phyloP scores from a whole-genome alignment of 2,888 invertebrate genomes.

The Pediacus dermestoides region DNA sequence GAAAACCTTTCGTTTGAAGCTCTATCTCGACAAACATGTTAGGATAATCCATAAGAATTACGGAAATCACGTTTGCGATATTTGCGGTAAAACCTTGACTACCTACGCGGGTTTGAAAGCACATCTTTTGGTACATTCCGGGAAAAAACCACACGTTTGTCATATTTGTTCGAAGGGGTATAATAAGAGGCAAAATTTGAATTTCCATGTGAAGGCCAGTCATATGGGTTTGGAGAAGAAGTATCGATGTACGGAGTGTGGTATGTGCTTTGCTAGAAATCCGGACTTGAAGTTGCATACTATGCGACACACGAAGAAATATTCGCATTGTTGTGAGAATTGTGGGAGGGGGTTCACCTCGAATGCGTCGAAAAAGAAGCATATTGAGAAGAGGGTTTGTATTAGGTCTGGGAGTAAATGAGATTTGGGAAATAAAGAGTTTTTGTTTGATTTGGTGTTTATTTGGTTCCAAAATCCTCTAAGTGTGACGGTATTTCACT shows the following conservation, averaged over 20 bases:
- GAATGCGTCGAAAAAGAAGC: no score
- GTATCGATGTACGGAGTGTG: constrained; percentile 15
- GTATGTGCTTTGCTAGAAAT: constrained; percentile 9
- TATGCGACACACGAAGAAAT: constrained; percentile 29
- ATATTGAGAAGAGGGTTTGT: no score
- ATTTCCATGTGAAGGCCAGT: no score
- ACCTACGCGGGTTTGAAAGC: not conserved
- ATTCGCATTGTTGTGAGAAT: constrained; percentile 25
- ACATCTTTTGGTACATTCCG: not conserved
- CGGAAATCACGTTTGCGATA: constrained; percentile 26
- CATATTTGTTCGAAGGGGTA: constrained; percentile 35
- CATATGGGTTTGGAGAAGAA: no score
- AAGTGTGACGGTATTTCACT: no score
- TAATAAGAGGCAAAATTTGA: constrained; percentile 53
- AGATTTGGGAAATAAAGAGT: no score
- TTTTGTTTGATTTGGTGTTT: no score
- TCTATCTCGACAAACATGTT: constrained; percentile 8
- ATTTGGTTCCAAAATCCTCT: no score
- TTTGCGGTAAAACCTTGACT: constrained; percentile 9
- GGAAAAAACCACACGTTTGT: constrained; percentile 18
- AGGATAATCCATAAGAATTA: constrained; percentile 5
- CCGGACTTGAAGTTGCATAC: constrained; percentile 3
- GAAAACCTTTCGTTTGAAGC: constrained; percentile 12
- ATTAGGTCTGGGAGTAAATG: no score
- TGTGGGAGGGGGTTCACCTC: constrained; percentile 32